Base-by-base conservation (phyloP, 1,140 invertebrate genomes). In the Brachionus calyciflorus region DNA sequence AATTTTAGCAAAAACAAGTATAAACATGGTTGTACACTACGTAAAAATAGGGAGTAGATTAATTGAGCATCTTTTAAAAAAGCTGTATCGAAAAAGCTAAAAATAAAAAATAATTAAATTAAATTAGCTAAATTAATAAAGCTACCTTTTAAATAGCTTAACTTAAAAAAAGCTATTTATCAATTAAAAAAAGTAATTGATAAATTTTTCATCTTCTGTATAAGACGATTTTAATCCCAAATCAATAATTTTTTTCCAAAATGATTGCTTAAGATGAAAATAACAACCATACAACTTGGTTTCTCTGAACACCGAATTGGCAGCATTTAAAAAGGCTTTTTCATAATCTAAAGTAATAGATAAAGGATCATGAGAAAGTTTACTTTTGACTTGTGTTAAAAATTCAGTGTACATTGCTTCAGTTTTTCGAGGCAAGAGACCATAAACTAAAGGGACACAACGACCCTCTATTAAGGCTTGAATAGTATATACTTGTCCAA, bases 1-100 rank as follows among this genome's bases (percentile, higher is more conserved):
- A n/a, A n/a, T n/a, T n/a, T n/a, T n/a, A n/a, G n/a, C n/a, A n/a
- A n/a, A n/a, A 73, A 73, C 30, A 73, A 49, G 40, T 51, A 73
- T n/a, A 55, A 73, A 51, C 69, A 73, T 33, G 46, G 46, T 55
- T 12, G 1, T 10, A 73, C 46, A 73, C 69, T 49, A 7, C 46
- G 17, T 7, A 73, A 44, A 37, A 40, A 49, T 55, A 73, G 26
- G n/a, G n/a, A n/a, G n/a, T n/a, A n/a, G n/a, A n/a, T n/a, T n/a
- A n/a, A n/a, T n/a, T n/a, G n/a, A n/a, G n/a, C n/a, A n/a, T n/a
- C n/a, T n/a, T n/a, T n/a, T n/a, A n/a, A n/a, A n/a, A n/a, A n/a
- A n/a, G n/a, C n/a, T n/a, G n/a, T n/a, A n/a, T n/a, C n/a, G n/a
- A n/a, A n/a, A n/a, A n/a, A n/a, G n/a, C n/a, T n/a, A n/a, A n/a